Percentiles rank a stretch among this genome's conserved stretches.
phyloP scores from a whole-genome alignment of 2,888 invertebrate genomes.

The Aleiodes alternator region DNA sequence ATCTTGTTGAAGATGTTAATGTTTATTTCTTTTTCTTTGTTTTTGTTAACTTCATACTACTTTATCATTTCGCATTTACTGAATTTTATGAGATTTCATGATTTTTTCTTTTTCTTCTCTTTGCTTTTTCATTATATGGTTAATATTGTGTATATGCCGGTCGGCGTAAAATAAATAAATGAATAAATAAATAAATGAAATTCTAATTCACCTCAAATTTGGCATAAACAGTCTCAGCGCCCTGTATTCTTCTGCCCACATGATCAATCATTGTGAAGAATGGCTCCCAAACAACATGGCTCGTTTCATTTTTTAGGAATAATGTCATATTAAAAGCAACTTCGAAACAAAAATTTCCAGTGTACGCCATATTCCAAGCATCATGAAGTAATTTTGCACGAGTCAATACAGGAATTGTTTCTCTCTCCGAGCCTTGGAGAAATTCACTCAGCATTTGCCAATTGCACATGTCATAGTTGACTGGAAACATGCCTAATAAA shows the following conservation, averaged over 20 bases:
- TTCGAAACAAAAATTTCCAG: constrained; percentile 85
- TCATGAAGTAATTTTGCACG: constrained; percentile 86
- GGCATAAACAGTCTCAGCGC: constrained; percentile 78
- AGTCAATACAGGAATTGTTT: constrained; percentile 82
- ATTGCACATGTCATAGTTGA: constrained; percentile 87
- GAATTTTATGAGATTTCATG: too few relatives aligned
- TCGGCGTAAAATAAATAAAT: too few relatives aligned
- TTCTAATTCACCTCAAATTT: constrained; percentile 82
- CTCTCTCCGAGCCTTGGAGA: constrained; percentile 74
- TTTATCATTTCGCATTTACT: too few relatives aligned
- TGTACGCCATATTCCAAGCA: constrained; percentile 87
- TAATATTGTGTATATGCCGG: too few relatives aligned
- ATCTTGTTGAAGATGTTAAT: too few relatives aligned
- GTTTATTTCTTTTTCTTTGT: too few relatives aligned
- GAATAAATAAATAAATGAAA: too few relatives aligned
- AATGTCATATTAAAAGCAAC: constrained; percentile 88
- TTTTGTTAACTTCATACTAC: too few relatives aligned
- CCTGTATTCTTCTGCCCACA: constrained; percentile 84
- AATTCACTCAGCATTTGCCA: constrained; percentile 85
- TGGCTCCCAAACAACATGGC: constrained; percentile 88
- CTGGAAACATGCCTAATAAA: constrained; percentile 84
- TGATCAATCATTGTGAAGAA: constrained; percentile 90
- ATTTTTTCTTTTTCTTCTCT: too few relatives aligned
- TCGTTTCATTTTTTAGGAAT: constrained; percentile 84
- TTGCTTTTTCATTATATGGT: too few relatives aligned